These are phyloP conservation scores for Lycocorax pyrrhopterus DNA, from an alignment of 2,113 vertebrate genomes.

Conservation along the genomic window DNA sequence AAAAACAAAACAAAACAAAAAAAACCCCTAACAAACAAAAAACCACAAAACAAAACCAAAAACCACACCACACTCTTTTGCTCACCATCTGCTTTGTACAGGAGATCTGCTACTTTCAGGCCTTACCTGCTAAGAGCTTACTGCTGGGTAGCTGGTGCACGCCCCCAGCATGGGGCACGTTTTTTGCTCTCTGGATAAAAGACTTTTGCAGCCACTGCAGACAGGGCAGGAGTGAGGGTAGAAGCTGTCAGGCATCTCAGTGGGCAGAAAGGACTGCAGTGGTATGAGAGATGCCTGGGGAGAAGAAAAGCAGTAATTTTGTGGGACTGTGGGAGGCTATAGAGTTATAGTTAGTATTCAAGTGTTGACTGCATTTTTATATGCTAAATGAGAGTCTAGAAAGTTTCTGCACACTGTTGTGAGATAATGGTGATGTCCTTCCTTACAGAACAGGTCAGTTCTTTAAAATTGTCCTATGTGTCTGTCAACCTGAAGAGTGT, in stretches of 20 bases:
- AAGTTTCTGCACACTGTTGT: background rate
- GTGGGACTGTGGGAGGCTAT: background rate
- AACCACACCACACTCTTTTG: background rate
- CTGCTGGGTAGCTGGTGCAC: background rate
- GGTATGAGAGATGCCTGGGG: background rate
- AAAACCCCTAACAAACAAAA: background rate
- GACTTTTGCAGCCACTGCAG: background rate
- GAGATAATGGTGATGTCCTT: background rate
- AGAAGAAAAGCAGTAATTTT: background rate
- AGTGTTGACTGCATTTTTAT: background rate
- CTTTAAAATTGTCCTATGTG: background rate
- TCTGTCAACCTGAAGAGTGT: background rate
- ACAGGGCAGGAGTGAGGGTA: background rate
- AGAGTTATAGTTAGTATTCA: background rate
- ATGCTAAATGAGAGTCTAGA: background rate
- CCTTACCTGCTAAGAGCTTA: background rate
- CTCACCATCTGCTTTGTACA: background rate
- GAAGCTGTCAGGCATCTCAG: background rate
- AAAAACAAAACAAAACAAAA: too few relatives aligned
- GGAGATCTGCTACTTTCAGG: background rate
- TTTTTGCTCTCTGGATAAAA: background rate
- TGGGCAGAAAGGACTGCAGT: background rate
- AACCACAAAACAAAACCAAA: background rate
- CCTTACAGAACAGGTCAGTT: background rate
- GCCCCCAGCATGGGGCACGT: accelerated